A percentile compares a stretch with the other conserved stretches of the same genome.
phyloP scores from a whole-genome alignment of 2,888 invertebrate species.

The Amphipoea oculea region DNA sequence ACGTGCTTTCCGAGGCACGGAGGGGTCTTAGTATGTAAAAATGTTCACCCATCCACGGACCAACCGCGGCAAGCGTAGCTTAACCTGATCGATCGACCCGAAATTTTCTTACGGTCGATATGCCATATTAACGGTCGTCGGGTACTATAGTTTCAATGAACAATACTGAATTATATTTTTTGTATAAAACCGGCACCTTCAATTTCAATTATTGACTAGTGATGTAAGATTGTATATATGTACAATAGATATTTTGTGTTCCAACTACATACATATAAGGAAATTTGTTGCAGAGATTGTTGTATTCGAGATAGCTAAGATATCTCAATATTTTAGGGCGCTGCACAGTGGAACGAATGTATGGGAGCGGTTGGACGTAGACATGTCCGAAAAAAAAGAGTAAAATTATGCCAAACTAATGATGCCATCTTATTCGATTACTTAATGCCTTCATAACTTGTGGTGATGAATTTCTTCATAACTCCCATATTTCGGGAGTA shows the following conservation, averaged over 20 bases:
- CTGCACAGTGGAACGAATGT: too few relatives aligned
- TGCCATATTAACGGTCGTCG: neutral
- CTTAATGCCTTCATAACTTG: too few relatives aligned
- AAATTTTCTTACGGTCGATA: neutral
- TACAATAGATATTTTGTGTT: slow-evolving; percentile 24
- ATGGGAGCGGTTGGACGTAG: too few relatives aligned
- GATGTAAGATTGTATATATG: slow-evolving; percentile 38
- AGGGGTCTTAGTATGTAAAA: neutral
- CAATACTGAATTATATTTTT: slow-evolving; percentile 56
- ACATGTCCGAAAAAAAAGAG: too few relatives aligned
- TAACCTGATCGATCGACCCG: neutral
- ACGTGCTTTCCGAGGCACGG: neutral
- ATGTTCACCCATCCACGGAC: neutral
- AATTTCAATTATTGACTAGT: slow-evolving; percentile 58
- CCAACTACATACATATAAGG: slow-evolving; percentile 30
- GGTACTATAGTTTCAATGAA: slow-evolving; percentile 25
- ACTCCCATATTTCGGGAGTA: too few relatives aligned
- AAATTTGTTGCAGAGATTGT: slow-evolving; percentile 21
- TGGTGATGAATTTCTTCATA: too few relatives aligned
- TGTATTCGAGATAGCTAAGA: slow-evolving; percentile 41
- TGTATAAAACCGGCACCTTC: slow-evolving; percentile 49
- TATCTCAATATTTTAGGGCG: slow-evolving; percentile 16
- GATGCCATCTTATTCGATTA: too few relatives aligned
- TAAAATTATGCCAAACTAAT: too few relatives aligned
- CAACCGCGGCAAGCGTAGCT: neutral